A percentile compares a stretch with the other conserved stretches of the same genome.
Evolutionary conservation across 2,888 invertebrate species (phyloP).

Genomic region (Miltochrista miniata): DNA sequence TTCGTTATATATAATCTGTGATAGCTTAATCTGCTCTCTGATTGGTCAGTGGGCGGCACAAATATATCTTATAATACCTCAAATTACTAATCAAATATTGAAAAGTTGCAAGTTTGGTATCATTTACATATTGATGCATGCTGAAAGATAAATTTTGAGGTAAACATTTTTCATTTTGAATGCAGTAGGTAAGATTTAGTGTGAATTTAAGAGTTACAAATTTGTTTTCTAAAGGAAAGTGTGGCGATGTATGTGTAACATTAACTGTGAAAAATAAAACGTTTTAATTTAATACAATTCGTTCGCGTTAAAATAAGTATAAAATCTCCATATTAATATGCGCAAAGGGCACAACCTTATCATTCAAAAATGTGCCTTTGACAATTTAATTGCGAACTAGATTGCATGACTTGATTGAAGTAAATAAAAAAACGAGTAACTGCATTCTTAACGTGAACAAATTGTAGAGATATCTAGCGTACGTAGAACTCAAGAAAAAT

Average conservation of each 20-base stretch:
- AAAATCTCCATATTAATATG: too few species aligned
- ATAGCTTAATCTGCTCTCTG: slow-evolving; percentile 34
- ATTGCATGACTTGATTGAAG: too few species aligned
- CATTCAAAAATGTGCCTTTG: too few species aligned
- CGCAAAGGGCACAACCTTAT: too few species aligned
- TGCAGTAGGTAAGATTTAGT: slow-evolving; percentile 3
- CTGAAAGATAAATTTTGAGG: slow-evolving; percentile 2
- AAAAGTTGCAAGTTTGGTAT: slow-evolving; percentile 16
- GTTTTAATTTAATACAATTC: neutral
- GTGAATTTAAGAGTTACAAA: slow-evolving; percentile 3
- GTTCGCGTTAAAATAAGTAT: too few species aligned
- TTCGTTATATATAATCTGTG: slow-evolving; percentile 24
- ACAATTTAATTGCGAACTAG: too few species aligned
- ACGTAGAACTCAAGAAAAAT: too few species aligned
- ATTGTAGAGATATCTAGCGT: too few species aligned
- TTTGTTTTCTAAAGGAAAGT: neutral
- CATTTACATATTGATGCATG: slow-evolving; percentile 24
- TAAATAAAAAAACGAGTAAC: too few species aligned
- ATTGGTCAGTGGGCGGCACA: slow-evolving; percentile 37
- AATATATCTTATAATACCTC: slow-evolving; percentile 23
- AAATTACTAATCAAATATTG: slow-evolving; percentile 37
- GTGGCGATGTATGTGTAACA: neutral
- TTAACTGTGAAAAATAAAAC: neutral
- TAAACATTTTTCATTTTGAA: slow-evolving; percentile 1
- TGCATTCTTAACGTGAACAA: too few species aligned